Evolutionary conservation across 2,888 invertebrate genomes (phyloP).

Genomic region (Julus scanicus): DNA sequence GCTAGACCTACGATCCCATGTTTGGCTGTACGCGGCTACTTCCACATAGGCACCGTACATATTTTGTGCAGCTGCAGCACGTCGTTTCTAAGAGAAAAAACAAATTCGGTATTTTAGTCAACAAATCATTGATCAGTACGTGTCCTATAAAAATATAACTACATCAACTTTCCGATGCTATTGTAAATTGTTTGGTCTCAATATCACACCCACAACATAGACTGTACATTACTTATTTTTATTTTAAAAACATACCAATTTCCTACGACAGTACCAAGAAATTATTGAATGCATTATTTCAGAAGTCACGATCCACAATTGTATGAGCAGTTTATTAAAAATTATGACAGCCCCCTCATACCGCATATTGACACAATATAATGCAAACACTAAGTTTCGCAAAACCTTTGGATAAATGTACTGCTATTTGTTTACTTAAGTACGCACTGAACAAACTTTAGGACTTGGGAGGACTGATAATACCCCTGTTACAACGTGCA

Average conservation of each 20-base stretch:
- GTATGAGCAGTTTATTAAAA: not conserved
- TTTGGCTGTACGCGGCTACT: constrained; percentile 54
- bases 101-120: not conserved
- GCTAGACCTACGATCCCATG: constrained; percentile 27
- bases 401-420: not conserved
- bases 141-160: no score
- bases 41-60: constrained; percentile 57
- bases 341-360: not conserved
- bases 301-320: not conserved
- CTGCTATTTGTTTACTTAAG: not conserved
- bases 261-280: constrained; percentile 50
- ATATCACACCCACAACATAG: not conserved
- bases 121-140: no score
- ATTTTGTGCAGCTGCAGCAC: not conserved
- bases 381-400: not conserved
- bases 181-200: no score
- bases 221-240: not conserved
- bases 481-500: not conserved
- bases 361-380: not conserved
- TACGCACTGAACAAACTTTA: not conserved
- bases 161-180: no score
- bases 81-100: not conserved
- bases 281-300: constrained; percentile 48
- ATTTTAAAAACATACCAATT: constrained; percentile 1
- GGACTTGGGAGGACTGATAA: not conserved